Conservation (phyloP, 2,113 vertebrate genomes). For the Phycodurus eques region DNA sequence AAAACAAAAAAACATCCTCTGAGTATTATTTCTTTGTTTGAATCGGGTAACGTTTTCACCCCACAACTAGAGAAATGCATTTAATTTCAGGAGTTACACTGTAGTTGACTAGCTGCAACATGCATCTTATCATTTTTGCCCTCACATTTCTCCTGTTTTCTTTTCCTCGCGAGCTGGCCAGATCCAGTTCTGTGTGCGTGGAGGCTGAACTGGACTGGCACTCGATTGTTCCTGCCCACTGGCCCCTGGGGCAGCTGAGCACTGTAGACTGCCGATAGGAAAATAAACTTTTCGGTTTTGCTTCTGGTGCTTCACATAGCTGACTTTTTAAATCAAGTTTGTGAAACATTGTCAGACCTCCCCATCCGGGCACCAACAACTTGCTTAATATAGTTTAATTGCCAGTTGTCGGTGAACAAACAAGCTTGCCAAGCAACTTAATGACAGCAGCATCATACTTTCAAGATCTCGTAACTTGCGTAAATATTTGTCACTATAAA, state of each 20-base stretch:
- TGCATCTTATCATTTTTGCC: background rate
- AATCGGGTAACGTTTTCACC: no score
- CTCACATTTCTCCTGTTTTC: conserved; percentile 2
- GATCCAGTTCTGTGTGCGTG: conserved; percentile 29
- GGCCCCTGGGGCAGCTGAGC: conserved; percentile 23
- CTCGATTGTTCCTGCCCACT: conserved; percentile 51
- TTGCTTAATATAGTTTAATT: background rate
- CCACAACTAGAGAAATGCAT: background rate
- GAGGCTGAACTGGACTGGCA: conserved; percentile 30
- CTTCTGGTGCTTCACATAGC: background rate
- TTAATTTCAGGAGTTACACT: background rate
- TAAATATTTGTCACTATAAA: background rate
- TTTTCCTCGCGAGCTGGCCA: conserved; percentile 7
- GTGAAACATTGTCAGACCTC: background rate
- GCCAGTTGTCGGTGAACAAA: background rate
- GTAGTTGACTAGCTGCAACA: background rate
- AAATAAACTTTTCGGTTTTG: background rate
- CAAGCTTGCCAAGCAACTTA: background rate
- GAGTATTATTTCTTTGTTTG: no score
- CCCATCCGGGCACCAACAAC: background rate
- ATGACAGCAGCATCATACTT: background rate
- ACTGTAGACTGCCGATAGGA: conserved; percentile 7
- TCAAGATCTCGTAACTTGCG: background rate
- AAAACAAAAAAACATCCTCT: no score
- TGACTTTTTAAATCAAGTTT: background rate